Conservation (phyloP, 2,797 vertebrate species). For the Anolis apletophallus region DNA sequence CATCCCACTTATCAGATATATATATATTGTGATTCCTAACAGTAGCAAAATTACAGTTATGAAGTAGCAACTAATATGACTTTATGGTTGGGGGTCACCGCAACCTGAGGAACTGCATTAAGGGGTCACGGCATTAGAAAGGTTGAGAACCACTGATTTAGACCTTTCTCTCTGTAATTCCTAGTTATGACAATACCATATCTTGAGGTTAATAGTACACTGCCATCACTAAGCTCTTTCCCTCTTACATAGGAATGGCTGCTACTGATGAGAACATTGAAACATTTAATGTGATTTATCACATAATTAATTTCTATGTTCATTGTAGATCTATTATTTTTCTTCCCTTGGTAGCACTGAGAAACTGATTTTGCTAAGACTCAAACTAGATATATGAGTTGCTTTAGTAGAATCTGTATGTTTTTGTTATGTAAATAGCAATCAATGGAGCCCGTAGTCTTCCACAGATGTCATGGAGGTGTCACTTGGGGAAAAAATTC, state of each 20-base stretch:
- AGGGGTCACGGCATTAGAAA: no score
- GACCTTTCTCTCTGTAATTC: not conserved
- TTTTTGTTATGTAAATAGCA: not conserved
- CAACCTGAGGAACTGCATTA: no score
- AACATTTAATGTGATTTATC: not conserved
- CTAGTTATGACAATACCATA: not conserved
- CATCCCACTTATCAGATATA: no score
- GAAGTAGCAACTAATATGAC: no score
- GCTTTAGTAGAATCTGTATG: not conserved
- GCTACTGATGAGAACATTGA: not conserved
- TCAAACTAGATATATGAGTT: not conserved
- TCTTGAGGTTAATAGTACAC: not conserved
- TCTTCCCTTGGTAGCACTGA: not conserved
- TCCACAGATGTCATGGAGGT: not conserved
- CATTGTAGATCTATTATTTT: not conserved
- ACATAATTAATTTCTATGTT: not conserved
- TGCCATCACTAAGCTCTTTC: not conserved
- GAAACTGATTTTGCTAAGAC: not conserved
- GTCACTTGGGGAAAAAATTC: no score
- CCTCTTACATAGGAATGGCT: not conserved
- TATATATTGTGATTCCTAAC: no score
- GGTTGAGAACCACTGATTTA: no score
- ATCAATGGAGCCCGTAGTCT: not conserved
- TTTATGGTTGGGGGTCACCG: no score
- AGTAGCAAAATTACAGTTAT: no score